A percentile compares a stretch with the other conserved stretches of the same genome.
Conservation (phyloP, 1,140 invertebrate genomes). For the Colletes latitarsis region DNA sequence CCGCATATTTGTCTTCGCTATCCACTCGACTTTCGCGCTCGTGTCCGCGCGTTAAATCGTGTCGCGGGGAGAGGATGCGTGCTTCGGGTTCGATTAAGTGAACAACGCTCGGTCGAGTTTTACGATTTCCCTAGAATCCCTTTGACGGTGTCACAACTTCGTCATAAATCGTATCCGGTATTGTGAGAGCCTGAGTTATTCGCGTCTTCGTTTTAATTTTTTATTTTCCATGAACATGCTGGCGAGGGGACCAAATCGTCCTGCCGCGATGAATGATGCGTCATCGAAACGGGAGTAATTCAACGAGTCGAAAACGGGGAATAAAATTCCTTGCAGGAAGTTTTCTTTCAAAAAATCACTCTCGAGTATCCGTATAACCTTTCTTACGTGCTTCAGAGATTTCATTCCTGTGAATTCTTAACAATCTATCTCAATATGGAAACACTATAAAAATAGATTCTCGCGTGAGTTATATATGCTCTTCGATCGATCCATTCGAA, state of each 20-base stretch:
- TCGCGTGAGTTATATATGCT: no score
- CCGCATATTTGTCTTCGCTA: conserved; percentile 53
- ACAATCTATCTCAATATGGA: no score
- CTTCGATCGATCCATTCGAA: no score
- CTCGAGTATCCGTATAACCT: no score
- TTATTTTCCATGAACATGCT: neutral
- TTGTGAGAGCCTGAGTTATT: neutral
- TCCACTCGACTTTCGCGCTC: conserved; percentile 50
- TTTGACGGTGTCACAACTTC: conserved; percentile 8
- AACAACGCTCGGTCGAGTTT: conserved; percentile 20
- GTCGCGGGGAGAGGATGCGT: conserved; percentile 10
- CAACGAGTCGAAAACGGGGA: no score
- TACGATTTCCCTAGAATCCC: conserved; percentile 28
- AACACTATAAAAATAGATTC: no score
- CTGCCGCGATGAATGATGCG: neutral
- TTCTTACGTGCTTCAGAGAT: no score
- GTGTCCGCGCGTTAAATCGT: conserved; percentile 26
- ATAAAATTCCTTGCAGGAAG: no score
- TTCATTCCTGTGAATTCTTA: no score
- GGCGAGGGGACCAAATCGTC: neutral
- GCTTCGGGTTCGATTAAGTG: conserved; percentile 37
- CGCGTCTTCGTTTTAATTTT: neutral
- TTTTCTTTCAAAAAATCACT: no score
- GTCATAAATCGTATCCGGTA: conserved; percentile 5
- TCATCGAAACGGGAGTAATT: no score